phyloP scores from a whole-genome alignment of 2,113 vertebrate species.

The Pithys albifrons region DNA sequence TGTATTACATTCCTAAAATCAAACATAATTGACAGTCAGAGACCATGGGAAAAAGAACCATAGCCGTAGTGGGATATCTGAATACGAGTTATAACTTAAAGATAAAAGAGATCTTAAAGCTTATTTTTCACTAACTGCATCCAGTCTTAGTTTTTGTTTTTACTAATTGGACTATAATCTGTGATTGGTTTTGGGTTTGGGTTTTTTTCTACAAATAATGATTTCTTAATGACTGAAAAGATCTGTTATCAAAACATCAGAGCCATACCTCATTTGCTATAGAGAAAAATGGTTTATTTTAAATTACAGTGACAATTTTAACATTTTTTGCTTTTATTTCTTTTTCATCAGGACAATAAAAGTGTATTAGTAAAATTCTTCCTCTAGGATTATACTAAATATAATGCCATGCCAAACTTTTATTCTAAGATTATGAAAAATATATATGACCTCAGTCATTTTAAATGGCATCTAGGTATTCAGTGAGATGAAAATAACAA shows the following conservation, averaged over 20 bases:
- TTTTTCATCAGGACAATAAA: not conserved
- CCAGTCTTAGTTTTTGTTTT: not conserved
- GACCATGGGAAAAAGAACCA: fast-evolving
- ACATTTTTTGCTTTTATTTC: not conserved
- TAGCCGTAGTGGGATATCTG: not conserved
- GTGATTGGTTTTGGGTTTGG: not conserved
- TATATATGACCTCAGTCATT: not conserved
- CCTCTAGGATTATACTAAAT: not conserved
- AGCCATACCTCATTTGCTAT: fast-evolving
- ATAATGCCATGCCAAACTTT: not conserved
- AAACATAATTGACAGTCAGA: not conserved
- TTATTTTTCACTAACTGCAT: not conserved
- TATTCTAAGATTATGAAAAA: not conserved
- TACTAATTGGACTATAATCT: not conserved
- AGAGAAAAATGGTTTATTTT: not conserved
- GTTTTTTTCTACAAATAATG: not conserved
- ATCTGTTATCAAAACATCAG: not conserved
- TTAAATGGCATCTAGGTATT: not conserved
- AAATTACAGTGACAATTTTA: not conserved
- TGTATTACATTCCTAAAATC: not conserved
- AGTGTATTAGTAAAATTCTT: not conserved
- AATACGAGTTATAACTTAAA: not conserved
- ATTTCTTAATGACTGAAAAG: not conserved
- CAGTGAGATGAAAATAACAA: not conserved
- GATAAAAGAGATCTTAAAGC: not conserved